Evolutionary conservation across 2,888 invertebrate genomes (phyloP), one percentile per base, ranked within the genome.

Genomic region (Luffia ferchaultella): DNA sequence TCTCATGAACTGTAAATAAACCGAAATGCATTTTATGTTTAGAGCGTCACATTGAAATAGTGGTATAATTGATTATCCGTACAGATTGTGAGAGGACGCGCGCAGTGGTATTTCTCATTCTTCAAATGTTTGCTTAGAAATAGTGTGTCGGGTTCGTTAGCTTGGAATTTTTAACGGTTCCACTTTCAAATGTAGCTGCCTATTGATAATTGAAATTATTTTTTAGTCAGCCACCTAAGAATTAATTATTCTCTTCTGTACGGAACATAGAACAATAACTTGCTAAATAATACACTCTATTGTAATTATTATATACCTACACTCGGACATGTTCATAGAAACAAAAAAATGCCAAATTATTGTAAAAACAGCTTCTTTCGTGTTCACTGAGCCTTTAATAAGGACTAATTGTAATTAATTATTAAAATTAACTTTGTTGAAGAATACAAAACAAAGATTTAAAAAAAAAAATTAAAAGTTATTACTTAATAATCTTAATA

Each of bases 11-110:
- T n/a, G n/a, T n/a, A n/a, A n/a, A n/a, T n/a, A n/a, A n/a, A n/a
- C 58, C n/a, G n/a, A n/a, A n/a, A n/a, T n/a, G n/a, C n/a, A n/a
- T n/a, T n/a, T n/a, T n/a, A n/a, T n/a, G n/a, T n/a, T n/a, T n/a
- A n/a, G n/a, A n/a, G n/a, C n/a, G n/a, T n/a, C n/a, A n/a, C n/a
- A n/a, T n/a, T n/a, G n/a, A n/a, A n/a, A n/a, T n/a, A n/a, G n/a
- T n/a, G n/a, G 58, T 53, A 57, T 55, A 56, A 57, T 60, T 12
- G 30, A 18, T 49, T 46, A 48, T 40, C 48, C 18, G 12, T 18
- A 42, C 12, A 16, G 16, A 41, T 42, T 48, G 30, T 7, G 30
- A 41, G 42, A 20, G 30, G 46, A 16, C 18, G 42, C 42, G 20
- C 16, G 46, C 46, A 40, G 20, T 45, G 30, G 18, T 42, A 45